Conservation (phyloP, 2,113 vertebrate species). For the Amblyornis subalaris region DNA sequence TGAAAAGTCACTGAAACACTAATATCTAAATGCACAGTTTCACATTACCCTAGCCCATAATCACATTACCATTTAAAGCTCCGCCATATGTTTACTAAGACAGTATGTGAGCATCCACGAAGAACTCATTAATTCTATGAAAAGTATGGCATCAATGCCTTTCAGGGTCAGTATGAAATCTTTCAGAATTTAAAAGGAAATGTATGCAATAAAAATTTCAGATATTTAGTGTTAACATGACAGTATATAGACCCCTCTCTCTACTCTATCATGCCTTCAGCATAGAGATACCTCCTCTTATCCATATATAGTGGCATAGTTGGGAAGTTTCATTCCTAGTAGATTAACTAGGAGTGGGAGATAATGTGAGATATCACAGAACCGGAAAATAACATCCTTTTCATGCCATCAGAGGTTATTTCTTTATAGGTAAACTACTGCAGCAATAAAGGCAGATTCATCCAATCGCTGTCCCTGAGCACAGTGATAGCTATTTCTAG, state of each 20-base stretch:
- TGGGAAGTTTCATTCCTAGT: slow-evolving; percentile 42
- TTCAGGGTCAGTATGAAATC: not conserved
- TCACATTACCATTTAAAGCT: slow-evolving; percentile 35
- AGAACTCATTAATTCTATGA: not conserved
- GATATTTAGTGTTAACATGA: not conserved
- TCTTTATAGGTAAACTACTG: slow-evolving; percentile 21
- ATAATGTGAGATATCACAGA: slow-evolving; percentile 40
- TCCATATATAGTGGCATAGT: slow-evolving; percentile 51
- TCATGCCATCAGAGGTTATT: not conserved
- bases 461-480: not conserved
- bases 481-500: not conserved
- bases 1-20: not conserved
- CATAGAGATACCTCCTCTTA: not conserved
- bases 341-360: slow-evolving; percentile 28
- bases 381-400: slow-evolving; percentile 15
- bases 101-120: not conserved
- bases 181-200: slow-evolving; percentile 33
- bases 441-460: not conserved
- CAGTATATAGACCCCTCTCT: not conserved
- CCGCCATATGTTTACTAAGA: not conserved
- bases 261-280: not conserved
- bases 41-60: slow-evolving; percentile 25
- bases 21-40: slow-evolving; percentile 3
- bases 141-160: slow-evolving; percentile 2
- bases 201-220: slow-evolving; percentile 35